Evolutionary conservation across 2,113 vertebrate genomes (phyloP).

Genomic region (Protobothrops flavoviridis): DNA sequence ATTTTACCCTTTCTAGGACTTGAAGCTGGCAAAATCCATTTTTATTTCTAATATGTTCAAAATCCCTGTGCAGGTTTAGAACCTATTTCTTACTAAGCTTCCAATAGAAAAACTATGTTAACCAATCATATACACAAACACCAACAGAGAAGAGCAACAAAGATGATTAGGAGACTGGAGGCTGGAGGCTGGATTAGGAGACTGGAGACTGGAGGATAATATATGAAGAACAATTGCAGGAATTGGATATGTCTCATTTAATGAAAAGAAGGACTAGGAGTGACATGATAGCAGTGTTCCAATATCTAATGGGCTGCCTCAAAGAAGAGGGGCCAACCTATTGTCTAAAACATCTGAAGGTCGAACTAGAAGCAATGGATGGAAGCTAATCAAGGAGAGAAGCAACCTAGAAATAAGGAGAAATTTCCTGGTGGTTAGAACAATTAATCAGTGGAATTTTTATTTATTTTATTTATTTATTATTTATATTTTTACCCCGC

Average conservation of each 20-base stretch:
- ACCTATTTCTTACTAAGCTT: background rate
- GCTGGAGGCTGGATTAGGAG: background rate
- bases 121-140: background rate
- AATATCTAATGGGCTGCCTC: background rate
- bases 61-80: background rate
- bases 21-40: conserved; percentile 3
- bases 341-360: background rate
- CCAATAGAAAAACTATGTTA: background rate
- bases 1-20: conserved; percentile 29
- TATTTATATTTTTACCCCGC: too few species aligned
- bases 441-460: too few species aligned
- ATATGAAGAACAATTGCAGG: background rate
- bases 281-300: background rate
- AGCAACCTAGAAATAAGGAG: background rate
- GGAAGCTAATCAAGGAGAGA: background rate
- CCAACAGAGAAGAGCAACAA: background rate
- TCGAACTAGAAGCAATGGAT: background rate
- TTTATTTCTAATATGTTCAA: conserved; percentile 18
- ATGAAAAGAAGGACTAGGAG: background rate
- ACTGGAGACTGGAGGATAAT: background rate
- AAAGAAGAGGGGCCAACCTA: background rate
- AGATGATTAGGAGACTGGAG: background rate
- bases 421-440: background rate
- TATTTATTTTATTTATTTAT: too few species aligned
- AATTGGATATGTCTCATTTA: background rate